Base-by-base conservation (phyloP, 2,888 invertebrate species). In the Phanerotoma sp. region DNA sequence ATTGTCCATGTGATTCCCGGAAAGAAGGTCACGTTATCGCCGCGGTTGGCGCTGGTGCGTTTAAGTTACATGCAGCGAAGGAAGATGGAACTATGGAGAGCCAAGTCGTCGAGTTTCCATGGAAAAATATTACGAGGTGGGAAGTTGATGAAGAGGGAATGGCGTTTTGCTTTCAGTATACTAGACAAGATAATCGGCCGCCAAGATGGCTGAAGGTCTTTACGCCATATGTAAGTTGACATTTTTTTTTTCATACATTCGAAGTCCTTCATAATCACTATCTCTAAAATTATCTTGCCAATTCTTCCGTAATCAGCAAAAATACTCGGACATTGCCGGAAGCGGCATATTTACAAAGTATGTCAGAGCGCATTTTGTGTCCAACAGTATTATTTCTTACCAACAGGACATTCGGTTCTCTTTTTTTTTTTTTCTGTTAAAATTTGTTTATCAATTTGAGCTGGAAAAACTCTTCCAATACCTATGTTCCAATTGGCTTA, bases 111-210 rank as follows among this genome's bases (percentile, higher is more conserved):
- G 89, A 90, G 70, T 86, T 96, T 69, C 81, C 85, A 46, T 96
- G 96, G 96, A 84, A 86, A 59, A 84, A 84, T 64, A 87, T 96
- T 58, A 84, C 87, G 55, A 85, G 88, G 70, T 96, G 92, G 89
- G 89, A 92, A 72, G 85, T 89, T 4, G 95, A 96, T 77, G 95
- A 96, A 74, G 95, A 94, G 69, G 92, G 90, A 18, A 92, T 93
- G 84, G 91, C 93, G 18, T 91, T 94, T 77, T 87, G 91, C 71
- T 87, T 97, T 78, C 88, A 92, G 66, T 96, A 96, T 78, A 84
- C 86, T 69, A 83, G 91, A 69, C 84, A 84, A 35, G 80, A 81
- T 63, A 91, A 90, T 68, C 89, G 91, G 73, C 88, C 88, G 65
- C 84, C 91, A 5, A 81, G 92, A 76, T 87, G 89, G 86, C 86